Base-by-base conservation (phyloP, 2,797 vertebrate genomes). In the Acipenser oxyrinchus region DNA sequence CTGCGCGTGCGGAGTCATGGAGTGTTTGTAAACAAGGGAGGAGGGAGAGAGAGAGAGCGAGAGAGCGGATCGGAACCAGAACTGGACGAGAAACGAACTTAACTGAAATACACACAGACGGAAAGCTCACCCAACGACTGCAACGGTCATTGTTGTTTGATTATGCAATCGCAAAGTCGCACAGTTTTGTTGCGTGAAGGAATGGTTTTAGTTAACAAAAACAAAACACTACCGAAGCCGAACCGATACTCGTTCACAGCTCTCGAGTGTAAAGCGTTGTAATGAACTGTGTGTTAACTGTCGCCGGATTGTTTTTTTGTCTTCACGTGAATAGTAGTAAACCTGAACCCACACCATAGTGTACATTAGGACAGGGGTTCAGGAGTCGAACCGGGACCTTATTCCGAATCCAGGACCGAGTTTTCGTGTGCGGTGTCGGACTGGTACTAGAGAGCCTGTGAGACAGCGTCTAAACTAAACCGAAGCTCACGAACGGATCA, bases 1-100 rank as follows among this genome's bases (percentile, higher is more conserved):
- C 73, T 64, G 65, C 76, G 67, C 75, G 78, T 89, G 87, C 87
- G 82, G 83, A 89, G 84, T 89, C 88, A 87, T 81, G 87, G 82
- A 83, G 77, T 91, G 89, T 92, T 90, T 89, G 89, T 91, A 90
- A 91, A 92, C 89, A 91, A 84, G 50, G n/a, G 75, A 81, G 71
- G 59, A 69, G 73, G 76, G 64, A 78, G 80, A 83, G 85, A 86
- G 84, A 72, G 72, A n/a, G n/a, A 78, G 72, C 69, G 68, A 55
- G 68, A 60, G 23, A 48, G 11, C 59, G 51, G 49, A 37, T 60
- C 10, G 18, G 10, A 55, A 66, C 65, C 53, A 13, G 57, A n/a
- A 58, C 55, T 49, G 55, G 55, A 58, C 55, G 13, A 13, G 11
- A 6, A 10, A 12, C 13, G 9, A 58, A 58, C 51, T 12, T 7